Evolutionary conservation across 2,797 vertebrate species (phyloP).

Genomic region (Alauda arvensis): DNA sequence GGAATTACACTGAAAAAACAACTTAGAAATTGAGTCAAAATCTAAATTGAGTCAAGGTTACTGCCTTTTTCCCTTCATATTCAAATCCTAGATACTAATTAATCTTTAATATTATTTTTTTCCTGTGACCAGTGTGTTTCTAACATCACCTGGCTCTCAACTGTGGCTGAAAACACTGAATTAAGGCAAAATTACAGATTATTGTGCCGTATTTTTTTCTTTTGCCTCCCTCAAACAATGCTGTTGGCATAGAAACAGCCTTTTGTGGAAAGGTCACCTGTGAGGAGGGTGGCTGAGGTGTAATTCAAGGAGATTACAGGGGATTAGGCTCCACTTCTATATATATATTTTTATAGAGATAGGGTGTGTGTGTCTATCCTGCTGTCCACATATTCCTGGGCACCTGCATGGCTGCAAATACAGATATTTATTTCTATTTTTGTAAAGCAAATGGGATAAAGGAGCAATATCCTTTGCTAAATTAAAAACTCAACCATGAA

Average conservation of each 20-base stretch:
- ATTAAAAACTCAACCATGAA: conserved; percentile 55
- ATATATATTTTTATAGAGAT: background rate
- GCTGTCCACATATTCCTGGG: background rate
- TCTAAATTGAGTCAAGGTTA: background rate
- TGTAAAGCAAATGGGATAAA: background rate
- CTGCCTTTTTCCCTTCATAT: accelerated
- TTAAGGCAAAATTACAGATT: conserved; percentile 68
- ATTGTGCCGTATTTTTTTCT: conserved; percentile 61
- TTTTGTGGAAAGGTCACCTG: conserved; percentile 92
- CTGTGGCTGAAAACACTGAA: conserved; percentile 45
- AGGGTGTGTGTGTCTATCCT: accelerated
- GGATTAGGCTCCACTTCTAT: conserved; percentile 71
- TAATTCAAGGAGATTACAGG: conserved; percentile 79
- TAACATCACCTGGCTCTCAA: background rate
- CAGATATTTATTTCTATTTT: background rate
- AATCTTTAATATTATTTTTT: background rate
- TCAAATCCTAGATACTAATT: background rate
- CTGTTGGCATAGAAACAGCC: conserved; percentile 95
- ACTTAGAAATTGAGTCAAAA: background rate
- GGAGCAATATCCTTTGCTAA: conserved; percentile 54
- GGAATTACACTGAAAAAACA: background rate
- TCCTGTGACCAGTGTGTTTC: background rate
- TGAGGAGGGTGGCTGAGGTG: conserved; percentile 85
- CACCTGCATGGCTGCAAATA: background rate
- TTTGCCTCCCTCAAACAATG: conserved; percentile 73